Evolutionary conservation across 2,888 invertebrate genomes (phyloP), one percentile per base, ranked within the genome.

Genomic region (Drosophila pseudotalamancana): DNA sequence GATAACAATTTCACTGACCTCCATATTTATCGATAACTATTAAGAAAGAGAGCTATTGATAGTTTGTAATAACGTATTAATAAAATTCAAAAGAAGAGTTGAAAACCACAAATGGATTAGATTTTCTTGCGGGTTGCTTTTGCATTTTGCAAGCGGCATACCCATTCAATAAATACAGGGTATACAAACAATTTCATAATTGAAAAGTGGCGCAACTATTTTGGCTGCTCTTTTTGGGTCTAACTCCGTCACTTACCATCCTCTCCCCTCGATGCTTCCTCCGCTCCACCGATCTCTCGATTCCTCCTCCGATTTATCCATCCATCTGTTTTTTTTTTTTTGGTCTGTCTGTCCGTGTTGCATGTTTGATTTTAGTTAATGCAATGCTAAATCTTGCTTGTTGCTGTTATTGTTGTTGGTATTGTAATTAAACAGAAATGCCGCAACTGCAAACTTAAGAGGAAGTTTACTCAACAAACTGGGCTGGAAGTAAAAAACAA

Each of bases 151-250:
- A 39, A n/a, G 12, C 6, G 3, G 5, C 14, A 9, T 9, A 9
- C 40, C 9, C 11, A 11, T 2, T 11, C 14, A 1, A 16, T 25
- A 25, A 11, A 25, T 14, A 8, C 14, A 29, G 49, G 37, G 49
- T 37, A 49, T 49, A 2, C 11, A 6, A 50, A 42, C 29, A 59
- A 79, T 80, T 80, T 80, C 79, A 81, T 80, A 84, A 80, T 84
- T 80, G 82, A 81, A 84, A 79, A 84, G 43, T 84, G 85, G 81
- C 51, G 79, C 79, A 84, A 84, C 75, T 61, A 69, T 74, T 78
- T 78, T 78, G 80, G 72, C 59, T 68, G 71, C 73, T 73, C 73
- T 73, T 71, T n/a, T 64, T 64, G 43, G 21, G 67, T 54, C 45
- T 11, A 69, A 40, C 70, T 64, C 54, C 67, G 55, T 63, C 70